Percentiles rank a stretch among this genome's conserved stretches.
Conservation (phyloP, 2,797 vertebrate genomes). For the Microctenopoma lineatum region DNA sequence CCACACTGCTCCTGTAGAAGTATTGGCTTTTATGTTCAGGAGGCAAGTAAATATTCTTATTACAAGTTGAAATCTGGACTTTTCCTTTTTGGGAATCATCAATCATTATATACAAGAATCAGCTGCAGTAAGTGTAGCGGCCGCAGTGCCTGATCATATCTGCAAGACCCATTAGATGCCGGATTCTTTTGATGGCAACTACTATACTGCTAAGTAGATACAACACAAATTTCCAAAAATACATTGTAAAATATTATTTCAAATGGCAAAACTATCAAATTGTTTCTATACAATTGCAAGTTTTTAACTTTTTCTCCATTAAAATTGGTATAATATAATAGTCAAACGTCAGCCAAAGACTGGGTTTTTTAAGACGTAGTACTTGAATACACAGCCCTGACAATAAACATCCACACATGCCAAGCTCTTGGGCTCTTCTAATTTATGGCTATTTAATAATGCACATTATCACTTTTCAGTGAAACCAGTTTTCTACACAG, state of each 20-base stretch:
- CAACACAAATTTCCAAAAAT: conserved; percentile 41
- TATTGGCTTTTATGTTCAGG: conserved; percentile 28
- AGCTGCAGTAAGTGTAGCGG: conserved; percentile 13
- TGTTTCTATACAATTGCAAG: conserved; percentile 17
- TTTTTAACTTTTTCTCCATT: conserved; percentile 30
- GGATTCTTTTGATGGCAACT: conserved; percentile 31
- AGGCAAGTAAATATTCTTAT: conserved; percentile 19
- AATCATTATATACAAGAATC: neutral
- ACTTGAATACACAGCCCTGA: conserved; percentile 41
- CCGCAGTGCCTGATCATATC: neutral
- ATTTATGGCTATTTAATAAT: conserved; percentile 72
- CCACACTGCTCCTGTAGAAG: conserved; percentile 33
- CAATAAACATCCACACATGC: conserved; percentile 47
- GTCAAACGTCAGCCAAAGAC: conserved; percentile 28
- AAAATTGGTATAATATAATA: conserved; percentile 32
- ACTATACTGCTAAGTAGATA: conserved; percentile 20
- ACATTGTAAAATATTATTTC: conserved; percentile 33
- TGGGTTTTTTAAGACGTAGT: conserved; percentile 37
- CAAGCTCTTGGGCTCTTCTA: conserved; percentile 21
- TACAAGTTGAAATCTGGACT: conserved; percentile 6
- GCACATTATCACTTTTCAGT: conserved; percentile 43
- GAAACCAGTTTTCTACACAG: conserved; percentile 10
- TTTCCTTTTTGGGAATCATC: conserved; percentile 2
- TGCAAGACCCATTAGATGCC: neutral
- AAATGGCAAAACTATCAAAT: conserved; percentile 51